Base-by-base conservation (phyloP, 2,888 invertebrate genomes). In the Zootermopsis nevadensis region DNA sequence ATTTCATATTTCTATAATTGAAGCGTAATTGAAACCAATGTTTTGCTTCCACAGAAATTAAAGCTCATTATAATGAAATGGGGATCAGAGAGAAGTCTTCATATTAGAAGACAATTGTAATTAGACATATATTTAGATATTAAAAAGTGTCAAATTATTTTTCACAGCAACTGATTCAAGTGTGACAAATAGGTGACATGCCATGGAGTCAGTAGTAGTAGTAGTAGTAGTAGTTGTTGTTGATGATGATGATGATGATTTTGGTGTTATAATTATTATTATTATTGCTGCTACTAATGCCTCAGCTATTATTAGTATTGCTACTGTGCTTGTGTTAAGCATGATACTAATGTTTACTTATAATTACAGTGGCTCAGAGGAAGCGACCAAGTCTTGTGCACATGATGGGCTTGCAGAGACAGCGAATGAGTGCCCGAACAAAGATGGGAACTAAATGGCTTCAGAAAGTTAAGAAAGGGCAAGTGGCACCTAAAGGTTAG, bases 391-490 rank as follows among this genome's bases (percentile, higher is more conserved):
- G 96, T 88, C 90, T 97, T 88, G 95, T 96, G 82, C 95, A 96
- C 89, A 93, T 96, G 92, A 95, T 96, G 92, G 93, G 92, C 86
- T 94, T 95, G 86, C 91, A 94, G 87, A 93, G 93, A 86, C 88
- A 89, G 27, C 92, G 93, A 87, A 91, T 96, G 89, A 96, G 96
- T 87, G 95, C 96, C 22, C 92, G 96, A 84, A 95, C 96, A 19
- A 96, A 96, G 90, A 96, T 96, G 87, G 96, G 96, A 55, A 95
- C 95, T 86, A 97, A 96, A 88, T 97, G 97, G 96, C 91, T 97
- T 84, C 95, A 96, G 80, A 96, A 96, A 90, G 95, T 96, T 87
- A 96, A 96, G 89, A 95, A 96, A 88, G 95, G 95, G 85, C 95
- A 96, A 90, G 94, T 95, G 82, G 95, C 93, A 42, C 95, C 95